A percentile compares a stretch with the other conserved stretches of the same genome.
These are phyloP conservation scores for Eretmocerus hayati DNA, from an alignment of 2,888 invertebrate genomes.

Conservation along the genomic window DNA sequence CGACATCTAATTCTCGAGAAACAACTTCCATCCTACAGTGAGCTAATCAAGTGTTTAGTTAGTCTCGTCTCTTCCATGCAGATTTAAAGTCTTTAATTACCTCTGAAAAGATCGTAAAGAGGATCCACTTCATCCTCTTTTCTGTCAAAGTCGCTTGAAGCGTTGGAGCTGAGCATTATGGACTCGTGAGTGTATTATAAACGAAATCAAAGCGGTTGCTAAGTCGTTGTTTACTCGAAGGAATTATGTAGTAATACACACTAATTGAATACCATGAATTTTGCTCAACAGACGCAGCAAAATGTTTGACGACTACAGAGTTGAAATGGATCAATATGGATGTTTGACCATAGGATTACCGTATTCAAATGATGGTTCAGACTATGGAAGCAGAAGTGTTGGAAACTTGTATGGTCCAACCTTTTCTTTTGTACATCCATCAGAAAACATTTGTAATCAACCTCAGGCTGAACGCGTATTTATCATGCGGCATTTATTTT, in stretches of 20 bases:
- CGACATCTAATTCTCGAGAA: slow-evolving; percentile 24
- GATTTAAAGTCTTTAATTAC: slow-evolving; percentile 1
- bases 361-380: too few species aligned
- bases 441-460: neutral
- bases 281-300: too few species aligned
- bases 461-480: neutral
- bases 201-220: slow-evolving; percentile 6
- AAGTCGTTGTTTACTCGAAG: slow-evolving; percentile 9
- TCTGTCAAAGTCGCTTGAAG: too few species aligned
- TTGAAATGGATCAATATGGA: slow-evolving; percentile 17
- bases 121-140: neutral
- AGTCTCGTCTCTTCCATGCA: neutral
- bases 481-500: slow-evolving; percentile 18
- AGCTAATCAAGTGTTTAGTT: slow-evolving; percentile 22
- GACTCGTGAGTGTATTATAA: neutral
- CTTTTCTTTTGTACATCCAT: neutral
- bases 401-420: too few species aligned
- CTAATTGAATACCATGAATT: neutral
- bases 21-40: slow-evolving; percentile 35
- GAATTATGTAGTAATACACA: neutral
- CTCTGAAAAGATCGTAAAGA: slow-evolving; percentile 13
- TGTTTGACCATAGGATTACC: slow-evolving; percentile 10
- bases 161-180: too few species aligned
- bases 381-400: too few species aligned
- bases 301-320: neutral